A percentile compares a stretch with the other conserved stretches of the same genome.
These are phyloP conservation scores for Ctenoplectra terminalis DNA, from an alignment of 1,140 invertebrate genomes.

Conservation along the genomic window DNA sequence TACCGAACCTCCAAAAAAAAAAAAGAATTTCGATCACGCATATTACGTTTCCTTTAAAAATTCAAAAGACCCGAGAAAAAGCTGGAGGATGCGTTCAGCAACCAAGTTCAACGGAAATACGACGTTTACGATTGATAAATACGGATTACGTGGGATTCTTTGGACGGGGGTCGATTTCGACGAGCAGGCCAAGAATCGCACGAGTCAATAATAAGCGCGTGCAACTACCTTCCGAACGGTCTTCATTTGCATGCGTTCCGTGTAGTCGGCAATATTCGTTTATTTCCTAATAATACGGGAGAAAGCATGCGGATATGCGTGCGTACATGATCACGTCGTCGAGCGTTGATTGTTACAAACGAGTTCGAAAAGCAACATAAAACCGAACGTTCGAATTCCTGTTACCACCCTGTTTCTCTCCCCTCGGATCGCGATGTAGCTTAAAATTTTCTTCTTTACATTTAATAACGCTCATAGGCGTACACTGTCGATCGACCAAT, in stretches of 20 bases:
- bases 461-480: neutral
- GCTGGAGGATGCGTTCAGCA: neutral
- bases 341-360: neutral
- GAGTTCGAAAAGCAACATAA: neutral
- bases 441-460: no score
- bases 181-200: neutral
- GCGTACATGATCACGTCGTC: neutral
- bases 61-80: neutral
- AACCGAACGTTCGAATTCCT: neutral
- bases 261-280: neutral
- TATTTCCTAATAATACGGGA: neutral
- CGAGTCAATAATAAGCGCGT: slow-evolving; percentile 16
- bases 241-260: slow-evolving; percentile 6
- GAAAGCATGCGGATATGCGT: slow-evolving; percentile 6
- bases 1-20: neutral
- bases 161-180: neutral
- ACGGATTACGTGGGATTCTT: neutral
- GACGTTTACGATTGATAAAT: slow-evolving; percentile 44
- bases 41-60: neutral
- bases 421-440: neutral
- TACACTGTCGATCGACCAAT: neutral
- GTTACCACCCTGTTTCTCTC: no score
- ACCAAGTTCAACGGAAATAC: neutral
- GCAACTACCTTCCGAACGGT: neutral
- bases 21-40: neutral